Percentiles rank a stretch among this genome's conserved stretches.
Conservation (phyloP, 2,888 invertebrate species). For the Clanis bilineata region DNA sequence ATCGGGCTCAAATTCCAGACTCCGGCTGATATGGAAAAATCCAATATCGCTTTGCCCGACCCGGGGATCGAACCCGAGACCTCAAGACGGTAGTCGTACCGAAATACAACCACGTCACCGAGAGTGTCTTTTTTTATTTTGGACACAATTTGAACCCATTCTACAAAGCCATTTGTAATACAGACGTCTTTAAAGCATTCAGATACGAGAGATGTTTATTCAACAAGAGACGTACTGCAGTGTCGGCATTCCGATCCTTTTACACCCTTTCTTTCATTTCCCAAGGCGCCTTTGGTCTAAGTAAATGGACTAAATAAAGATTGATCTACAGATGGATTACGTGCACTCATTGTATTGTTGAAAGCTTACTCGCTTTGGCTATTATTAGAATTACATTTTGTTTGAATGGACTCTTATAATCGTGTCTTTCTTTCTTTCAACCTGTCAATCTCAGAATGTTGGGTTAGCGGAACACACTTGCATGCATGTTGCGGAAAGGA, state of each 20-base stretch:
- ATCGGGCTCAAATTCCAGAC: no score
- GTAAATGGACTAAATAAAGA: slow-evolving; percentile 26
- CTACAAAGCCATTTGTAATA: slow-evolving; percentile 2
- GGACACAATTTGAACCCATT: no score
- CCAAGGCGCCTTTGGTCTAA: slow-evolving; percentile 24
- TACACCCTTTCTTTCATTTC: slow-evolving; percentile 24
- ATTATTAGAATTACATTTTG: neutral
- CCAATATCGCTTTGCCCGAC: no score
- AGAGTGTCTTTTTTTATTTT: no score
- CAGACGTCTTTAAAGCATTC: neutral
- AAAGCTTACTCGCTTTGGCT: neutral
- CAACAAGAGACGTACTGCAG: slow-evolving; percentile 22
- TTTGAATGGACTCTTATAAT: neutral
- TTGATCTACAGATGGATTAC: neutral
- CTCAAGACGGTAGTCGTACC: no score
- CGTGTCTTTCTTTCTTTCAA: no score
- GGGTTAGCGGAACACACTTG: no score
- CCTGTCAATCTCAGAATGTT: no score
- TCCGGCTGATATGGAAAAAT: no score
- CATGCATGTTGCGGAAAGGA: no score
- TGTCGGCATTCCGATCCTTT: slow-evolving; percentile 16
- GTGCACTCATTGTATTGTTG: neutral
- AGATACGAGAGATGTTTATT: slow-evolving; percentile 19
- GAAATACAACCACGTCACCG: no score
- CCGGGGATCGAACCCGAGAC: no score